These are phyloP conservation scores for Cydia pomonella DNA, from an alignment of 1,140 invertebrate species.

Conservation along the genomic window DNA sequence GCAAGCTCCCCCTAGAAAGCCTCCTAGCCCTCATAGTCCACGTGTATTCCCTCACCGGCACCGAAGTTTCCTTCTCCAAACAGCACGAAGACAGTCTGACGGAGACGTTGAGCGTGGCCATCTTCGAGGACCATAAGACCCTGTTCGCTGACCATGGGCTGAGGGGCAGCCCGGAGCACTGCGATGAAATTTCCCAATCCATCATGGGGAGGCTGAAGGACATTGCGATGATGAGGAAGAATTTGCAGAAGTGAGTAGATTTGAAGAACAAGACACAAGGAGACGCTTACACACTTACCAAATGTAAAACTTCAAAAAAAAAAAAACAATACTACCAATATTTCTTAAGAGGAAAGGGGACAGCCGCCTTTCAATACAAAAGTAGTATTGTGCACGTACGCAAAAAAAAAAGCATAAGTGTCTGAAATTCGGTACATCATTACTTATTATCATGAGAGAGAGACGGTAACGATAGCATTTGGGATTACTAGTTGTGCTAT, in stretches of 20 bases:
- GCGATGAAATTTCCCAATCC: slow-evolving; percentile 56
- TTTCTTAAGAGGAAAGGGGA: too few relatives aligned
- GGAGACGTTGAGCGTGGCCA: slow-evolving; percentile 80
- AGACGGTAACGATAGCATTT: too few relatives aligned
- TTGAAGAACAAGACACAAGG: neutral
- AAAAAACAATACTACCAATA: too few relatives aligned
- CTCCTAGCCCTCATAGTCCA: slow-evolving; percentile 83
- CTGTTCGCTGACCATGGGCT: slow-evolving; percentile 49
- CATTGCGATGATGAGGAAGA: slow-evolving; percentile 65
- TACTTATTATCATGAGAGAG: too few relatives aligned
- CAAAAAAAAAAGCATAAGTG: too few relatives aligned
- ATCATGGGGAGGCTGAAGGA: slow-evolving; percentile 66
- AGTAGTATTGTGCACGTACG: too few relatives aligned
- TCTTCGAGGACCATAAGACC: slow-evolving; percentile 82
- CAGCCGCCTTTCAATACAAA: too few relatives aligned
- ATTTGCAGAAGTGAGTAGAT: slow-evolving; percentile 60
- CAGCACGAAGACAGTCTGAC: slow-evolving; percentile 81
- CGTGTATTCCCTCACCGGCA: slow-evolving; percentile 83
- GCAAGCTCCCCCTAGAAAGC: slow-evolving; percentile 82
- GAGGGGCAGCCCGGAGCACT: slow-evolving; percentile 61
- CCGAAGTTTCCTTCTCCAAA: slow-evolving; percentile 80
- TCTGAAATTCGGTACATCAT: too few relatives aligned
- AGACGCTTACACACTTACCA: too few relatives aligned
- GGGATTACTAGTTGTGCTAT: too few relatives aligned
- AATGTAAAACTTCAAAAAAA: too few relatives aligned